These are phyloP conservation scores for Xenotilapia leptura DNA, from an alignment of 2,113 vertebrate species.

Conservation along the genomic window DNA sequence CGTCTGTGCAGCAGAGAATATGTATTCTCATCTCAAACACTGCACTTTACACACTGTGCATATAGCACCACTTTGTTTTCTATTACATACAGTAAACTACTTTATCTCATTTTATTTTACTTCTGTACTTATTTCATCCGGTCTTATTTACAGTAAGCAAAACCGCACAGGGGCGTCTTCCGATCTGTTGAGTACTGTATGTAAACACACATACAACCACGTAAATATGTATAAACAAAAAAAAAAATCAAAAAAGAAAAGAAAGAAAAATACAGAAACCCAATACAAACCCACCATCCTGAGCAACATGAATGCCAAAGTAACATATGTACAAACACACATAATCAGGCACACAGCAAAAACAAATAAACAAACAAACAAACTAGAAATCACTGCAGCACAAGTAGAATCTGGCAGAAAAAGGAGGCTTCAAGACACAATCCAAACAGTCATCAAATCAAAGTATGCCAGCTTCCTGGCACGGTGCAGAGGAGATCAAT, in stretches of 20 bases:
- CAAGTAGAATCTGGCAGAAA: slow-evolving; percentile 12
- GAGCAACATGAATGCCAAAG: not conserved
- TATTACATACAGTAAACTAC: not conserved
- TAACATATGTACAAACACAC: not conserved
- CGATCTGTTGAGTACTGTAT: not conserved
- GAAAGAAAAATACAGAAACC: not conserved
- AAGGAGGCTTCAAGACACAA: not conserved
- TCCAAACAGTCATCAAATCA: slow-evolving; percentile 48
- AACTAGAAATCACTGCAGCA: not conserved
- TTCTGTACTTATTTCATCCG: not conserved
- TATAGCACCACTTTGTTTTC: not conserved
- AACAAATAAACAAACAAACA: not conserved
- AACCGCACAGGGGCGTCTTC: not conserved
- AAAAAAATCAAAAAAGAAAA: not conserved
- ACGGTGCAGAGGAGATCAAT: slow-evolving; percentile 19
- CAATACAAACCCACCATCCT: not conserved
- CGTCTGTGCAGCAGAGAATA: not conserved
- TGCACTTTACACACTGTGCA: not conserved
- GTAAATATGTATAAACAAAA: not conserved
- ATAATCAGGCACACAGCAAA: not conserved
- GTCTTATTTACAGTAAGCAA: not conserved
- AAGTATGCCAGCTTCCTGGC: slow-evolving; percentile 22
- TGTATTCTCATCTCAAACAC: not conserved
- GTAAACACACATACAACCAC: not conserved
- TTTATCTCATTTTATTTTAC: not conserved